Evolutionary conservation across 2,797 vertebrate genomes (phyloP), one percentile per base, ranked within the genome.

Genomic region (Centropyge bicolor): DNA sequence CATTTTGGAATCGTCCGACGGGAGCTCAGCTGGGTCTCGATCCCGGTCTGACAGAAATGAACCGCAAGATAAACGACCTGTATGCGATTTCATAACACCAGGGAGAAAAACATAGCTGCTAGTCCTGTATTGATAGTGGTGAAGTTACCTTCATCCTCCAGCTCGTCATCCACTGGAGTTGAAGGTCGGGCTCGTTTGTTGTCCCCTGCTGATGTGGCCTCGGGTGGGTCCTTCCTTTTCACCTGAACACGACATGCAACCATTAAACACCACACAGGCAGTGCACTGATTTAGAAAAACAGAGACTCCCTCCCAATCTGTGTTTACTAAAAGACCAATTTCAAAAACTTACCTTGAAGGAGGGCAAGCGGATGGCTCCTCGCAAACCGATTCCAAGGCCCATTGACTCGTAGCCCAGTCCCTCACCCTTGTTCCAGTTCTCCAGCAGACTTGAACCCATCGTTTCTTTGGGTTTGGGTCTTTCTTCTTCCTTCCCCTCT

Each of bases 351-450:
- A 98, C 98, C 96, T 99, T 99, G 88, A 99, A 99, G 88, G 98
- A 99, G 0, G 98, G 98, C 79, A 99, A 84, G 0, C 98, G 96
- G 85, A 99, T 99, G 87, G 97, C 97, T 36, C 98, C 98, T 0
- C 97, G 96, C 45, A 99, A 84, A 19, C 98, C 95, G 3, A 99
- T 98, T 71, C 98, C 96, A 82, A 99, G 87, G 69, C 98, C 98
- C 27, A 99, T 97, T 10, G 97, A 97, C 86, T 99, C 98, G 0
- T 97, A 99, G 62, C 97, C 97, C 63, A 99, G 93, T 8, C 96
- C 97, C 81, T 99, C 98, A 6, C 96, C 98, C 91, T 99, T 99
- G 94, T 97, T 96, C 98, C 97, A 99, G 73, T 97, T 98, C 92
- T 99, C 98, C 88, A 99, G 70, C 63, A 99, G 92, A 86, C 97